These are phyloP conservation scores for Bombus confusus DNA, from an alignment of 1,140 invertebrate genomes.

Conservation along the genomic window DNA sequence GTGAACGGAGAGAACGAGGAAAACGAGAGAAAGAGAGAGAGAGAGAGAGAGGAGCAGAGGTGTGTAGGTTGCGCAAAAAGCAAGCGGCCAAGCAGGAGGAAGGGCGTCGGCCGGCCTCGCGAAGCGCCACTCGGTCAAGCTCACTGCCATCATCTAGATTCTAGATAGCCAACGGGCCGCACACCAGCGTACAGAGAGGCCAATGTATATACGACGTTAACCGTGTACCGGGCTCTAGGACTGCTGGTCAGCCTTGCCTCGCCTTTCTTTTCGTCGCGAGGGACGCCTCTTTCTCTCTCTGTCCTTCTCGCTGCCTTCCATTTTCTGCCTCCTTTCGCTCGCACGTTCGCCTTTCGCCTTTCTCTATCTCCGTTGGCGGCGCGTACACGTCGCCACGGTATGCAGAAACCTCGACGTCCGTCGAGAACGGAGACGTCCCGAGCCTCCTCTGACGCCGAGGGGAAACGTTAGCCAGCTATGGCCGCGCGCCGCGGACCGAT, in stretches of 20 bases:
- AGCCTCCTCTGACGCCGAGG: constrained; percentile 28
- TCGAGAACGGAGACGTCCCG: not conserved
- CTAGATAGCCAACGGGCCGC: constrained; percentile 58
- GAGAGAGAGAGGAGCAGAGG: constrained; percentile 1
- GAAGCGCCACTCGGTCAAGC: constrained; percentile 79
- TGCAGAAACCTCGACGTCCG: constrained; percentile 47
- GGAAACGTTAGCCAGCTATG: constrained; percentile 27
- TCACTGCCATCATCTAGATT: constrained; percentile 77
- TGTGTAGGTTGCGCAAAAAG: constrained; percentile 67
- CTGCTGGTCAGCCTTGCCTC: constrained; percentile 59
- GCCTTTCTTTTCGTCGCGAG: constrained; percentile 49
- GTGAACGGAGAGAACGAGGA: not conserved
- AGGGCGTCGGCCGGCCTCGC: constrained; percentile 78
- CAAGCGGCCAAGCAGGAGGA: constrained; percentile 59
- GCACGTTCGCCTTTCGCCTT: not conserved
- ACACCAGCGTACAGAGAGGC: not conserved
- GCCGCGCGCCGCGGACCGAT: not conserved
- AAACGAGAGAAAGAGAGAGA: not conserved
- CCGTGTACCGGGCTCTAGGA: constrained; percentile 47
- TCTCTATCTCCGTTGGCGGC: not conserved
- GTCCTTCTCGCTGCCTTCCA: not conserved
- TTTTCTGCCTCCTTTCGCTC: not conserved
- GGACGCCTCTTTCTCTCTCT: not conserved
- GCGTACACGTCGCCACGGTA: constrained; percentile 53
- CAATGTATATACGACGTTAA: not conserved